Conservation (phyloP, 2,797 vertebrate genomes). For the Silurus aristotelis region DNA sequence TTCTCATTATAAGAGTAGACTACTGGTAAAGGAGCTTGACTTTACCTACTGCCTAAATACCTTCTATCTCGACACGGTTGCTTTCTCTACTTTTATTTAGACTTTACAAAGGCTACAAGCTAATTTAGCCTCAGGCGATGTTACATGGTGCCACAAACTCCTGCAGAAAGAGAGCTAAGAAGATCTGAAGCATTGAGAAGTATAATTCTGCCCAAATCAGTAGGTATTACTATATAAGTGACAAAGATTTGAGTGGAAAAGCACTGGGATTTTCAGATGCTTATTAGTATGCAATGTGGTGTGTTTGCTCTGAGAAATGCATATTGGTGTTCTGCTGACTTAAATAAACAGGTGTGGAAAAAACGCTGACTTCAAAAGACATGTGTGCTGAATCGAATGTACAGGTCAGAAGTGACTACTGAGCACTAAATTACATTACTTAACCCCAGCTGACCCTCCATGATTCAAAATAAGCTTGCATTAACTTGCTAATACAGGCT, state of each 20-base stretch:
- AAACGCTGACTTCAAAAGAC: constrained; percentile 38
- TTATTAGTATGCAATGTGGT: background rate
- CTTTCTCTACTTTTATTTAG: constrained; percentile 16
- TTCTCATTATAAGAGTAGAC: constrained; percentile 58
- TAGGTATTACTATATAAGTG: background rate
- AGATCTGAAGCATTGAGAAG: background rate
- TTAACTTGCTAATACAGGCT: constrained; percentile 16
- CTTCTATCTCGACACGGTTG: constrained; percentile 23
- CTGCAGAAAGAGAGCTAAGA: background rate
- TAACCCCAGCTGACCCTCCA: constrained; percentile 42
- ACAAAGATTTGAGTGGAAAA: background rate
- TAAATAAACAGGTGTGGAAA: constrained; percentile 8
- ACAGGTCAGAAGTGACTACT: constrained; percentile 37
- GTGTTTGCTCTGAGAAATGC: background rate
- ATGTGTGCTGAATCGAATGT: constrained; percentile 19
- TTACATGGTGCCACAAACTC: constrained; percentile 24
- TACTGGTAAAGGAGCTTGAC: constrained; percentile 33
- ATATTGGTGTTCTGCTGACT: constrained; percentile 24
- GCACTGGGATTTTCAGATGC: background rate
- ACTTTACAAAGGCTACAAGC: constrained; percentile 28
- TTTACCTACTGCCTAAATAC: constrained; percentile 39
- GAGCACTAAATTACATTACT: constrained; percentile 42
- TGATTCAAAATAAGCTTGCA: constrained; percentile 34
- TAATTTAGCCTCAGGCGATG: constrained; percentile 32
- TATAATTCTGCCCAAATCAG: background rate